Evolutionary conservation across 2,797 vertebrate genomes (phyloP), one percentile per base, ranked within the genome.

Genomic region (Adrianichthys oophorus): DNA sequence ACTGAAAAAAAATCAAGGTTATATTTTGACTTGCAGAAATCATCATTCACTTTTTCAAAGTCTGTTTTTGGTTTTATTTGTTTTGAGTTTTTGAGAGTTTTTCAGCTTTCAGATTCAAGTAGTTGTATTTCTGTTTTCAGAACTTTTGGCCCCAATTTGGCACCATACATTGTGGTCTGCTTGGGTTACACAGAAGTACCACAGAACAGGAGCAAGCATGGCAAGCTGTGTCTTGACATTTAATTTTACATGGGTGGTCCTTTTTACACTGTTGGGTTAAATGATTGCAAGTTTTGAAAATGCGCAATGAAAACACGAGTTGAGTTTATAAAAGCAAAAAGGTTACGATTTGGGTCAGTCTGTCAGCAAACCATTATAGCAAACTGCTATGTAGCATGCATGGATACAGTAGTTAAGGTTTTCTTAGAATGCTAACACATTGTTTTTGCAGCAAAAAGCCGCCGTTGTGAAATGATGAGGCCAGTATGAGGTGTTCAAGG

Each of bases 221-320:
- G 76, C 62, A 26, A 52, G 45, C 70, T 55, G 52, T 64, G 71
- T 74, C 67, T 65, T 76, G 64, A 61, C 80, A 79, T 81, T 76
- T 81, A 78, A 85, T 79, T 84, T 79, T 80, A 54, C 76, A 76
- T 72, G 84, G 87, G 89, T 90, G 89, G 86, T 87, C 89, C 68
- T n/a, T 56, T 76, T 85, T 74, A 75, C 80, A 83, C 80, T 80
- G 74, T 63, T 85, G 80, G 85, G 87, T 84, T 75, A 73, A 68
- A 69, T 73, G 63, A 80, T 81, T 77, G 78, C 53, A 46, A 59
- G 42, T 44, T 47, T 58, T 50, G n/a, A 46, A 68, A 77, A 78
- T 60, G 68, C 52, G 58, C 69, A 75, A 80, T 65, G 58, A 65
- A 62, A 78, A 47, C 23, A 2, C 23, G n/a, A 52, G 63, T 68